These are phyloP conservation scores for Parnassius glacialis DNA, from an alignment of 2,888 invertebrate species.

Conservation along the genomic window DNA sequence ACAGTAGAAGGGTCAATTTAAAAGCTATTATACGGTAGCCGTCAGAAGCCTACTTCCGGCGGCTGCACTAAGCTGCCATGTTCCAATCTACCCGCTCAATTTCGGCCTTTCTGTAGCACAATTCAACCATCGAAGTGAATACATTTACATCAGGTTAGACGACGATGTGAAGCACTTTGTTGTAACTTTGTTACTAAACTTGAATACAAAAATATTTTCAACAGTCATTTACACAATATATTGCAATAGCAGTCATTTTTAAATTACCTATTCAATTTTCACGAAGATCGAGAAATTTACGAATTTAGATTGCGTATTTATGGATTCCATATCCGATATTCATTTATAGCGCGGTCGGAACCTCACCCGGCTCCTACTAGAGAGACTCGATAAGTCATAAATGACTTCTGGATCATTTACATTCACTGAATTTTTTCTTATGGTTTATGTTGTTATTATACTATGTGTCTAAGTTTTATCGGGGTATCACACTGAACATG, in stretches of 20 bases:
- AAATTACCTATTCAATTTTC: slow-evolving; percentile 64
- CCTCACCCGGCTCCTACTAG: slow-evolving; percentile 46
- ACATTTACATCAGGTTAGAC: slow-evolving; percentile 43
- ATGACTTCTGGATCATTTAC: slow-evolving; percentile 39
- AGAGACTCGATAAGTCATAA: slow-evolving; percentile 49
- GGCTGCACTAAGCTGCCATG: slow-evolving; percentile 76
- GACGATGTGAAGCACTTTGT: slow-evolving; percentile 1
- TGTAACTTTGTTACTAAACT: slow-evolving; percentile 10
- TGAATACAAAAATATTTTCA: not conserved
- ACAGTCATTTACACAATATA: not conserved
- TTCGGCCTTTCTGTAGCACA: slow-evolving; percentile 67
- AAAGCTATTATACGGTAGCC: slow-evolving; percentile 76
- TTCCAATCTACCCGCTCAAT: slow-evolving; percentile 73
- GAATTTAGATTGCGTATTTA: slow-evolving; percentile 73
- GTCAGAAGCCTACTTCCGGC: slow-evolving; percentile 79
- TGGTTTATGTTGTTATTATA: slow-evolving; percentile 14
- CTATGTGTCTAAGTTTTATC: slow-evolving; percentile 1
- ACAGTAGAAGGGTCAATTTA: slow-evolving; percentile 72
- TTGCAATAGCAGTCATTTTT: slow-evolving; percentile 37
- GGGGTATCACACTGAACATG: not conserved
- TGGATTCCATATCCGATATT: slow-evolving; percentile 68
- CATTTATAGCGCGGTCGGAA: slow-evolving; percentile 59
- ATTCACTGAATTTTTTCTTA: slow-evolving; percentile 28
- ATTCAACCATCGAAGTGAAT: slow-evolving; percentile 54
- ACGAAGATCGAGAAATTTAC: slow-evolving; percentile 60